phyloP scores from a whole-genome alignment of 2,797 vertebrate species.

The Fistularia commersonii region DNA sequence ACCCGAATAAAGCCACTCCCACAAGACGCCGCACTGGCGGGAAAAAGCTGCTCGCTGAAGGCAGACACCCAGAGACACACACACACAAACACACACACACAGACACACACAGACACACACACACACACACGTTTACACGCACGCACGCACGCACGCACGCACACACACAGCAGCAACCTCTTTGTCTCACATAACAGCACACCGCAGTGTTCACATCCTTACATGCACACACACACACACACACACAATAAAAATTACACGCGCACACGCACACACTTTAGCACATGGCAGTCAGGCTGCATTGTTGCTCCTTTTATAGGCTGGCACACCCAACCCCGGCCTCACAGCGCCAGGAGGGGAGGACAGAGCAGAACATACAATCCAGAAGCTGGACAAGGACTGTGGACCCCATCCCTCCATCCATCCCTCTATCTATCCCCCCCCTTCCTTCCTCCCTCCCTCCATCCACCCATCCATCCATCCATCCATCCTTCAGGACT shows the following conservation, averaged over 20 bases:
- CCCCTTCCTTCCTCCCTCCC: no score
- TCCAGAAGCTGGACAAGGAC: no score
- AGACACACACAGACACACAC: slow-evolving; percentile 15
- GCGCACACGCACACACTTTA: not conserved
- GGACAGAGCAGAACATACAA: no score
- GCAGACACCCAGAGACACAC: slow-evolving; percentile 16
- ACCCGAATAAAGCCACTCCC: slow-evolving; percentile 55
- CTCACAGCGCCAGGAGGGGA: no score
- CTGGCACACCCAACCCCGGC: slow-evolving; percentile 47
- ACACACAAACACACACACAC: slow-evolving; percentile 17
- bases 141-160: slow-evolving; percentile 1
- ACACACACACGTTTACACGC: slow-evolving; percentile 11
- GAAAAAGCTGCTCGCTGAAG: slow-evolving; percentile 63
- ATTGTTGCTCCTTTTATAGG: slow-evolving; percentile 26
- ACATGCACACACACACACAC: slow-evolving; percentile 6
- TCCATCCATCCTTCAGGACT: no score
- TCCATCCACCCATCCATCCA: no score
- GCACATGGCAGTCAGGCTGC: slow-evolving; percentile 6
- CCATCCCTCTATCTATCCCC: no score
- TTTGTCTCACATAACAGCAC: slow-evolving; percentile 33
- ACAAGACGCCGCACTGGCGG: slow-evolving; percentile 73
- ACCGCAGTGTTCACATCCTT: slow-evolving; percentile 29
- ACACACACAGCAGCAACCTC: slow-evolving; percentile 15
- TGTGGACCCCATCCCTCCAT: no score
- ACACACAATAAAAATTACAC: not conserved